These are phyloP conservation scores for Crotophaga sulcirostris DNA, from an alignment of 2,113 vertebrate genomes.

Conservation along the genomic window DNA sequence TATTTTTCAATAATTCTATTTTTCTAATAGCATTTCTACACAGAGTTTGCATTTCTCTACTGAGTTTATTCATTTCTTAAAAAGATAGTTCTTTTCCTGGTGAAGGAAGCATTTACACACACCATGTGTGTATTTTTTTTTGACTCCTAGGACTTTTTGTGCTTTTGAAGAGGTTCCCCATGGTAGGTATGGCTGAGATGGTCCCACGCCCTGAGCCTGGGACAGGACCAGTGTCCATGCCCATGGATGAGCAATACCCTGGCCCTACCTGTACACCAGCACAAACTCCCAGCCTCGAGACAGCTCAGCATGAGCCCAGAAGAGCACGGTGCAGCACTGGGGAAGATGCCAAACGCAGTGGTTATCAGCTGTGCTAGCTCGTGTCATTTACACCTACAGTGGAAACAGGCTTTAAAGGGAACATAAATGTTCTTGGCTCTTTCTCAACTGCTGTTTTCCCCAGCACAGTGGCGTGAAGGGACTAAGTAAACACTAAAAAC, in stretches of 20 bases:
- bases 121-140: not conserved
- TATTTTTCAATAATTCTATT: no score
- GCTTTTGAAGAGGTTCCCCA: not conserved
- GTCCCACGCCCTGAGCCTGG: not conserved
- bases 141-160: not conserved
- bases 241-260: not conserved
- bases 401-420: not conserved
- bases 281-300: not conserved
- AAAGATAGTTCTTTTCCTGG: not conserved
- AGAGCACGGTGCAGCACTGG: not conserved
- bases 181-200: not conserved
- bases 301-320: not conserved
- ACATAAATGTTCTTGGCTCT: not conserved
- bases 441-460: not conserved
- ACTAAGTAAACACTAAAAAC: not conserved
- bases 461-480: not conserved
- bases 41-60: not conserved
- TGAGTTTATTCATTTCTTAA: not conserved
- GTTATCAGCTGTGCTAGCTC: not conserved
- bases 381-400: not conserved
- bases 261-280: not conserved
- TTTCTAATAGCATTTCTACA: not conserved
- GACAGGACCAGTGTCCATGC: not conserved
- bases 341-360: not conserved
- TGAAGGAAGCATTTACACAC: not conserved